A percentile compares a stretch with the other conserved stretches of the same genome.
Evolutionary conservation across 2,888 invertebrate species (phyloP).

Genomic region (Noctua fimbriata): DNA sequence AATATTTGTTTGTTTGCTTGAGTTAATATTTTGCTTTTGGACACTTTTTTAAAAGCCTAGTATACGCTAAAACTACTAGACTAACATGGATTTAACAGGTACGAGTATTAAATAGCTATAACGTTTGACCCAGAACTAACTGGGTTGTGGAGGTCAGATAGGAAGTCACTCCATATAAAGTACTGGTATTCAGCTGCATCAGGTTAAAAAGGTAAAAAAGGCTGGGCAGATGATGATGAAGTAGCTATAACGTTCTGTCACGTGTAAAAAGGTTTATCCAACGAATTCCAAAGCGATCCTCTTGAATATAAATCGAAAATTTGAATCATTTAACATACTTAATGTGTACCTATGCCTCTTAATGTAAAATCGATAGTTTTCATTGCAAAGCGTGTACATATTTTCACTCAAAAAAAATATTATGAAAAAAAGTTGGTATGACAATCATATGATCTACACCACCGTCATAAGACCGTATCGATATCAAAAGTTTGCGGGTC

Average conservation of each 20-base stretch:
- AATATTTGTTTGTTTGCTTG: neutral
- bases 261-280: slow-evolving; percentile 4
- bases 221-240: neutral
- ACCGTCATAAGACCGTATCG: slow-evolving; percentile 19
- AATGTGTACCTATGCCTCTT: neutral
- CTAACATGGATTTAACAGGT: neutral
- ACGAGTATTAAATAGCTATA: no score
- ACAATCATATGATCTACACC: slow-evolving; percentile 2
- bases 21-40: neutral
- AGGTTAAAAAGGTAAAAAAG: no score
- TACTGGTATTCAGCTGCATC: no score
- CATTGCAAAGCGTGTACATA: neutral
- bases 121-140: no score
- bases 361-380: slow-evolving; percentile 29
- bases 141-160: no score
- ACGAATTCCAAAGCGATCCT: slow-evolving; percentile 1
- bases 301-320: slow-evolving; percentile 31
- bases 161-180: no score
- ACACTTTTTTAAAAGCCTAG: no score
- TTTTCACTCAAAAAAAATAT: neutral
- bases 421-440: slow-evolving; percentile 5
- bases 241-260: neutral
- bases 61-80: no score
- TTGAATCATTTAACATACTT: slow-evolving; percentile 15
- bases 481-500: slow-evolving; percentile 5